Conservation (phyloP, 1,140 invertebrate species). For the Lerema accius region DNA sequence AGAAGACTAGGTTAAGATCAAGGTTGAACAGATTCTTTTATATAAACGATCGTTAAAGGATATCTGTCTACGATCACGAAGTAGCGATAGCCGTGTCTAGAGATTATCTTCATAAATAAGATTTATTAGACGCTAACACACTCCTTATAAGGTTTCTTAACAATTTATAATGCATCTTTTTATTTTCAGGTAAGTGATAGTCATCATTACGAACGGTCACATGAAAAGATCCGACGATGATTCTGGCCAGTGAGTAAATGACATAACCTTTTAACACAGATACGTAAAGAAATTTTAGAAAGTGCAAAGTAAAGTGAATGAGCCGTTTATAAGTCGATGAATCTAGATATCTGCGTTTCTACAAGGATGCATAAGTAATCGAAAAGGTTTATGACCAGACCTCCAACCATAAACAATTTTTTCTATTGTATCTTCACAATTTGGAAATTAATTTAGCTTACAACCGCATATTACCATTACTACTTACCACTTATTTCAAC, state of each 20-base stretch:
- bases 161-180: slow-evolving; percentile 43
- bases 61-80: background rate
- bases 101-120: slow-evolving; percentile 5
- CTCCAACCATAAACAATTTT: too few species aligned
- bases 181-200: slow-evolving; percentile 52
- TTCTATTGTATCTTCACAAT: too few species aligned
- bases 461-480: too few species aligned
- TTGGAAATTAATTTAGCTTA: too few species aligned
- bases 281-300: slow-evolving; percentile 35
- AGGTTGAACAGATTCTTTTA: background rate
- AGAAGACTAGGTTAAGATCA: background rate
- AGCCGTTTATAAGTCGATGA: slow-evolving; percentile 9
- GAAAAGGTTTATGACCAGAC: too few species aligned
- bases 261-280: slow-evolving; percentile 36
- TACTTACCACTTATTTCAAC: too few species aligned
- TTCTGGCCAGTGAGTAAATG: slow-evolving; percentile 36
- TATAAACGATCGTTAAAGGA: background rate
- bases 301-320: slow-evolving; percentile 26
- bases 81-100: background rate
- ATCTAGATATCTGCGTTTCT: slow-evolving; percentile 14
- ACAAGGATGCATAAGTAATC: slow-evolving; percentile 16
- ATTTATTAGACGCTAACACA: slow-evolving; percentile 31
- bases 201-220: slow-evolving; percentile 29
- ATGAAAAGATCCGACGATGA: slow-evolving; percentile 18
- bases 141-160: slow-evolving; percentile 37